Conservation (phyloP, 1,140 invertebrate species). For the Pygmarrhopalites habei region DNA sequence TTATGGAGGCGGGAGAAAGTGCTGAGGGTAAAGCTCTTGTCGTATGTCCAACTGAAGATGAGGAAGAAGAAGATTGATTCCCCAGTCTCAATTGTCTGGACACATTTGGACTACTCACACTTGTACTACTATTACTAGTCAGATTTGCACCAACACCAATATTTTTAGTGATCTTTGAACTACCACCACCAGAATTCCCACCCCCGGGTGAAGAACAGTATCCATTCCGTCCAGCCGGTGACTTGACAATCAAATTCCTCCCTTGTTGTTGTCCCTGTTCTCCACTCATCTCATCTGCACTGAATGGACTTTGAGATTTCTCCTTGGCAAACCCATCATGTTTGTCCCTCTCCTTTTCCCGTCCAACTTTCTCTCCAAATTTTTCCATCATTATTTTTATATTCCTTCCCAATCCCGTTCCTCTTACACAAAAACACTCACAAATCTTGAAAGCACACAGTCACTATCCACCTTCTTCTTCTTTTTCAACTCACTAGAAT, state of each 20-base stretch:
- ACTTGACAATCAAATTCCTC: not conserved
- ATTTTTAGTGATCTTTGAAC: not conserved
- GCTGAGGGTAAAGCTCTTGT: too few relatives aligned
- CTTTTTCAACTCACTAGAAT: too few relatives aligned
- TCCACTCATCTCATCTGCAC: not conserved
- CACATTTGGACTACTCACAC: too few relatives aligned
- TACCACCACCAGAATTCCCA: not conserved
- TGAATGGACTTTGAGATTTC: not conserved
- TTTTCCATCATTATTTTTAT: not conserved
- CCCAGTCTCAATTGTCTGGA: too few relatives aligned
- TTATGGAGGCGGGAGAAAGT: too few relatives aligned
- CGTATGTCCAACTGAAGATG: too few relatives aligned
- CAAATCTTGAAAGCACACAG: too few relatives aligned
- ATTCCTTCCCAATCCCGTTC: too few relatives aligned
- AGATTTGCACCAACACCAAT: conserved; percentile 12
- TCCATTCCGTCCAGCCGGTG: not conserved
- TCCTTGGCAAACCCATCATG: not conserved
- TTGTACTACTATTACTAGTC: not conserved
- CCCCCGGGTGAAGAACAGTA: conserved; percentile 1
- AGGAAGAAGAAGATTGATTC: too few relatives aligned
- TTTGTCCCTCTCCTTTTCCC: not conserved
- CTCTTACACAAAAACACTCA: too few relatives aligned
- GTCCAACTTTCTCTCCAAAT: too few relatives aligned
- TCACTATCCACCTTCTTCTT: too few relatives aligned
- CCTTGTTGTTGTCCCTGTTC: not conserved